Evolutionary conservation across 2,113 vertebrate genomes (phyloP).

Genomic region (Poeciliopsis turrubarensis): DNA sequence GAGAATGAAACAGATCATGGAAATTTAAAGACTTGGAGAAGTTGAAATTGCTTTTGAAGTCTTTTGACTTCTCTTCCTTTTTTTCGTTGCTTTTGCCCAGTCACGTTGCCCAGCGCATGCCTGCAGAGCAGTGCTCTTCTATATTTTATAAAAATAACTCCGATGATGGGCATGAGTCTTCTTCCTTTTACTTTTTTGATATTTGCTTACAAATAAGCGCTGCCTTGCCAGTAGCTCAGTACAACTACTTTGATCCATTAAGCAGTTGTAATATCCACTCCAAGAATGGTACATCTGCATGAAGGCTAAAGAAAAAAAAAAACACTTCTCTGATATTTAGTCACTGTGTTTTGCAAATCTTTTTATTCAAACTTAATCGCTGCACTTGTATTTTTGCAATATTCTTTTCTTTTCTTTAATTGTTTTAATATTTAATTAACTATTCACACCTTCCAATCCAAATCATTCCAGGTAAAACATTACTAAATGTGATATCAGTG

Average conservation of each 20-base stretch:
- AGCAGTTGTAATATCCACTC: constrained; percentile 50
- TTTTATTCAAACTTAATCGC: constrained; percentile 20
- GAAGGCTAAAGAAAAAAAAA: constrained; percentile 31
- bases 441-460: neutral
- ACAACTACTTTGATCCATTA: constrained; percentile 62
- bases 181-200: constrained; percentile 43
- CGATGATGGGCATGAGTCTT: constrained; percentile 56
- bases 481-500: constrained; percentile 32
- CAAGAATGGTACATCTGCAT: constrained; percentile 69
- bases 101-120: constrained; percentile 49
- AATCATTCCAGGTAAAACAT: constrained; percentile 24
- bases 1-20: constrained; percentile 5
- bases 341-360: constrained; percentile 39
- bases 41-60: constrained; percentile 34
- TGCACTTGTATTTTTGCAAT: constrained; percentile 13
- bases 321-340: constrained; percentile 40
- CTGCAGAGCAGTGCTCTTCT: constrained; percentile 60
- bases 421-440: constrained; percentile 10
- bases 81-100: neutral
- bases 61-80: constrained; percentile 13
- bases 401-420: constrained; percentile 33
- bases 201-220: constrained; percentile 61
- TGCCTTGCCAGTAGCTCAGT: constrained; percentile 60
- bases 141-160: constrained; percentile 45
- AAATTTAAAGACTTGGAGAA: neutral